These are phyloP conservation scores for Meriones unguiculatus DNA, from an alignment of 2,113 vertebrate species.

Conservation along the genomic window DNA sequence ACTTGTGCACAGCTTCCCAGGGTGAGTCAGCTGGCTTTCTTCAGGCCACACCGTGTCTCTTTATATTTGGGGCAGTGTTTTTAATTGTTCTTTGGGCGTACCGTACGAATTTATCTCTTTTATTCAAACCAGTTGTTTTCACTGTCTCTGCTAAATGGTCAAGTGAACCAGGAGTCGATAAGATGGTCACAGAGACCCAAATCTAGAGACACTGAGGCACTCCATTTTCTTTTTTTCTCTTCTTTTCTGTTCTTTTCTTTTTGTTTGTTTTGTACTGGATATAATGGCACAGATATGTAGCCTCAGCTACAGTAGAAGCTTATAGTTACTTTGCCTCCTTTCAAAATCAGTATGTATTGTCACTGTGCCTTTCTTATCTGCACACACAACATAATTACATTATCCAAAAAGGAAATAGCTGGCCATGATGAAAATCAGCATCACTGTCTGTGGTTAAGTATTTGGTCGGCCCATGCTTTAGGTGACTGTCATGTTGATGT, in stretches of 20 bases:
- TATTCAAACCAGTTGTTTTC: slow-evolving; percentile 29
- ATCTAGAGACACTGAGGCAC: background rate
- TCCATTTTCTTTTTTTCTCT: background rate
- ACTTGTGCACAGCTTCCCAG: slow-evolving; percentile 88
- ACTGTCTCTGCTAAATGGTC: background rate
- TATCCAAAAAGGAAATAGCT: background rate
- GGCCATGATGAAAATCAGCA: background rate
- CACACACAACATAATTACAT: background rate
- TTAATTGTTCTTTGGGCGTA: background rate
- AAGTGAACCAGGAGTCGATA: background rate
- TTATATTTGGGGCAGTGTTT: background rate
- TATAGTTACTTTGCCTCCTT: background rate
- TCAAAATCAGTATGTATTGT: background rate
- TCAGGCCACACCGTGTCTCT: background rate
- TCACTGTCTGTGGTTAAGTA: background rate
- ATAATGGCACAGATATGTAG: background rate
- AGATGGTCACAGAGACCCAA: slow-evolving; percentile 28
- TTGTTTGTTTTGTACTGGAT: background rate
- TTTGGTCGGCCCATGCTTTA: background rate
- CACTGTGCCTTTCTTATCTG: slow-evolving; percentile 21
- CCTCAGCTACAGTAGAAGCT: background rate
- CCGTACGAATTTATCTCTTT: background rate
- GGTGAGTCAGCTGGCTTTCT: slow-evolving; percentile 86
- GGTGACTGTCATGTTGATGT: background rate
- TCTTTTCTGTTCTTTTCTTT: background rate